These are phyloP conservation scores for Drosophila orosa DNA, from an alignment of 1,140 invertebrate species.

Conservation along the genomic window DNA sequence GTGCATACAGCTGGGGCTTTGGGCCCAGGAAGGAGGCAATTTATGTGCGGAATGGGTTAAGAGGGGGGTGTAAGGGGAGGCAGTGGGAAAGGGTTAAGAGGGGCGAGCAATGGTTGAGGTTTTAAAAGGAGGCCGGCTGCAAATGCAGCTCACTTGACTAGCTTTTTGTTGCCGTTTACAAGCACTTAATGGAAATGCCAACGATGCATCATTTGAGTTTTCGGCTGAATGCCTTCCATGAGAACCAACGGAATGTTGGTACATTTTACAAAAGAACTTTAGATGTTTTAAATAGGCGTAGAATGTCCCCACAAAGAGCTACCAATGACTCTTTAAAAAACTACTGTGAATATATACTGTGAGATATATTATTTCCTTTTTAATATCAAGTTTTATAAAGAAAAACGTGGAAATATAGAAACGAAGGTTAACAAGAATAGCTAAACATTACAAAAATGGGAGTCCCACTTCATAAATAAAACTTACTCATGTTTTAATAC, in stretches of 20 bases:
- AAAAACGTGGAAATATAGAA: too few relatives aligned
- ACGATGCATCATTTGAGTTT: neutral
- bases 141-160: neutral
- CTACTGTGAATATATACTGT: too few relatives aligned
- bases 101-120: too few relatives aligned
- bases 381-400: neutral
- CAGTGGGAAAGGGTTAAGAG: neutral
- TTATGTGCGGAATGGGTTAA: slow-evolving; percentile 3
- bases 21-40: slow-evolving; percentile 32
- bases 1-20: neutral
- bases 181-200: slow-evolving; percentile 3
- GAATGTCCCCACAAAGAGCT: neutral
- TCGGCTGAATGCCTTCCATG: neutral
- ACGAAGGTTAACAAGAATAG: too few relatives aligned
- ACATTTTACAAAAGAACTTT: neutral
- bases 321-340: neutral
- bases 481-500: too few relatives aligned
- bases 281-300: neutral
- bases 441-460: too few relatives aligned
- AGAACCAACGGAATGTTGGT: neutral
- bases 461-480: too few relatives aligned
- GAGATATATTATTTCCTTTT: neutral
- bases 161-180: slow-evolving; percentile 3
- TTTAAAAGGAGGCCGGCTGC: neutral
- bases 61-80: neutral